Percentiles rank a stretch among this genome's conserved stretches.
Conservation (phyloP, 2,113 vertebrate genomes). For the Lota lota region DNA sequence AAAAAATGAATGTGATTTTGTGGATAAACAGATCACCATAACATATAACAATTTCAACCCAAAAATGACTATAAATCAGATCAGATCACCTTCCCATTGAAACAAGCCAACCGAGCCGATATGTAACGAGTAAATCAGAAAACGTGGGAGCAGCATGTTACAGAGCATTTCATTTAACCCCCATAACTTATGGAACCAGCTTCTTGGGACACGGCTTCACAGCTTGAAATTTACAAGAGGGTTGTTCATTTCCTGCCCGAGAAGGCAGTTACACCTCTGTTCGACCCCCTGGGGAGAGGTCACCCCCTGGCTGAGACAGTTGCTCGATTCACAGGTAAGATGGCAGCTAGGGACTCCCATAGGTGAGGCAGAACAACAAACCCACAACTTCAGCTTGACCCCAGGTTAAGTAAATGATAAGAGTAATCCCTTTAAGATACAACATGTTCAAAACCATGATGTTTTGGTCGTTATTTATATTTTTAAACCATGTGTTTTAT, state of each 20-base stretch:
- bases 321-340: conserved; percentile 54
- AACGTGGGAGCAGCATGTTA: conserved; percentile 5
- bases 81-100: background rate
- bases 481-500: too few relatives aligned
- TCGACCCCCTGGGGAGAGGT: conserved; percentile 53
- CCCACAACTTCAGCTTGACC: too few relatives aligned
- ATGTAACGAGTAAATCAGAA: background rate
- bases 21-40: conserved; percentile 13
- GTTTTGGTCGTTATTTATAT: too few relatives aligned
- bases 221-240: conserved; percentile 52
- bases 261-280: conserved; percentile 53
- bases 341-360: conserved; percentile 48
- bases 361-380: conserved; percentile 43
- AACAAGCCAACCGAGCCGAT: background rate
- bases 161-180: conserved; percentile 42
- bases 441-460: too few relatives aligned
- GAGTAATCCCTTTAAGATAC: too few relatives aligned
- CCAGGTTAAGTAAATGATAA: too few relatives aligned
- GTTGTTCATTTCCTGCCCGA: conserved; percentile 66
- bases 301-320: conserved; percentile 45
- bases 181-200: conserved; percentile 36
- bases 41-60: background rate
- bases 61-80: background rate
- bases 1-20: conserved; percentile 9
- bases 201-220: conserved; percentile 62